A percentile compares a stretch with the other conserved stretches of the same genome.
Conservation (phyloP, 2,797 vertebrate genomes). For the Onychomys leucogaster region DNA sequence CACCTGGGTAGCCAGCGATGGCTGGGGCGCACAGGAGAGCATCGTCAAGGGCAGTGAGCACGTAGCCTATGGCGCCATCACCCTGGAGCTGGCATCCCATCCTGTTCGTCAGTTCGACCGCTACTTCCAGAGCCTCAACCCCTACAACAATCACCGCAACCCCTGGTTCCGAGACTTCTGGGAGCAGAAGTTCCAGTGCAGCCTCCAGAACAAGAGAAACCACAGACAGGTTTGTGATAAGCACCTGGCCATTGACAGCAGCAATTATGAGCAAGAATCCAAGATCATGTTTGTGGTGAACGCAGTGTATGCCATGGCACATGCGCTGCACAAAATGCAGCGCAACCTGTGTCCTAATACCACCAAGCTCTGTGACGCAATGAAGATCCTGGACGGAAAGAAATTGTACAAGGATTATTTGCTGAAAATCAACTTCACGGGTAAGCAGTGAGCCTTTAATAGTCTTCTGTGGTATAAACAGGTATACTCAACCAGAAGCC, state of each 20-base stretch:
- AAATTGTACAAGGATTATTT: conserved; percentile 97
- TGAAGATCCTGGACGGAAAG: conserved; percentile 96
- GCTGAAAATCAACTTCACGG: conserved; percentile 97
- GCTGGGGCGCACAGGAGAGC: conserved; percentile 99
- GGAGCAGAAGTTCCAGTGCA: conserved; percentile 99
- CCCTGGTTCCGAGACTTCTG: conserved; percentile 99
- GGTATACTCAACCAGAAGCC: neutral
- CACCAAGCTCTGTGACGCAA: conserved; percentile 95
- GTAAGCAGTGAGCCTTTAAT: conserved; percentile 88
- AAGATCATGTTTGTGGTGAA: conserved; percentile 99
- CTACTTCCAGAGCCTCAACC: conserved; percentile 95
- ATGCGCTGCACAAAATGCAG: conserved; percentile 97
- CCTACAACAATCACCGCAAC: conserved; percentile 94
- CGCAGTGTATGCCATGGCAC: conserved; percentile 98
- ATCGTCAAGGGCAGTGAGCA: conserved; percentile 97
- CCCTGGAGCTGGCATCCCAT: conserved; percentile 96
- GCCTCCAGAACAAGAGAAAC: conserved; percentile 88
- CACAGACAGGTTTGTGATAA: conserved; percentile 91
- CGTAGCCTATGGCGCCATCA: conserved; percentile 96
- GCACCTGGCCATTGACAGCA: conserved; percentile 92
- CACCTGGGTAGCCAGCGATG: conserved; percentile 98
- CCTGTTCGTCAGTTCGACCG: conserved; percentile 94
- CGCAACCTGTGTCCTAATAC: conserved; percentile 95
- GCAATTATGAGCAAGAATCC: conserved; percentile 97
- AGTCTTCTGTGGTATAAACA: neutral